Evolutionary conservation across 2,888 invertebrate genomes (phyloP).

Genomic region (Clanis bilineata): DNA sequence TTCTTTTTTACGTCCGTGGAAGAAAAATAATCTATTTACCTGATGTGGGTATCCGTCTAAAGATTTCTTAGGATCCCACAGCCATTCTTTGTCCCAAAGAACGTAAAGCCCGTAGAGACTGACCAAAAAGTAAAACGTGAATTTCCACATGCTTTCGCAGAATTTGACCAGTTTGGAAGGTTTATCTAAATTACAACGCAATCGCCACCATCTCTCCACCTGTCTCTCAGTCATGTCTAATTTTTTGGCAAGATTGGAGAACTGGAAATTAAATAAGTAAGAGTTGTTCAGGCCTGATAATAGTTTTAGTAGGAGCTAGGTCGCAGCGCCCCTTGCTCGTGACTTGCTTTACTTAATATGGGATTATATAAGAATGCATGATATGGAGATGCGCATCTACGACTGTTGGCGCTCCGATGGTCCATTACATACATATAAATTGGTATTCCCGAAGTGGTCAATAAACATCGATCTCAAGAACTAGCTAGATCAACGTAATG

Average conservation of each 20-base stretch:
- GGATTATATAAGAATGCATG: too few relatives aligned
- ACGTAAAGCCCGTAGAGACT: slow-evolving; percentile 90
- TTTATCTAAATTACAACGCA: slow-evolving; percentile 90
- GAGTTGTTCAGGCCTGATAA: too few relatives aligned
- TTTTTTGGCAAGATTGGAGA: slow-evolving; percentile 88
- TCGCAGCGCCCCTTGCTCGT: too few relatives aligned
- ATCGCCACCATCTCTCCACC: slow-evolving; percentile 94
- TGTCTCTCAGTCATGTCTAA: slow-evolving; percentile 92
- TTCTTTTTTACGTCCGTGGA: too few relatives aligned
- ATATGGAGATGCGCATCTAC: too few relatives aligned
- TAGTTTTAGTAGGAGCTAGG: too few relatives aligned
- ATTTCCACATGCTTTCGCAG: slow-evolving; percentile 95
- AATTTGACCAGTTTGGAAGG: slow-evolving; percentile 94
- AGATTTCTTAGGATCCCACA: slow-evolving; percentile 94
- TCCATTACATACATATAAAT: too few relatives aligned
- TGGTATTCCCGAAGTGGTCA: too few relatives aligned
- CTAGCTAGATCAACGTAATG: too few relatives aligned
- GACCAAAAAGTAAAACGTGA: slow-evolving; percentile 90
- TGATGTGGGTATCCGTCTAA: slow-evolving; percentile 90
- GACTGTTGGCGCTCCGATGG: too few relatives aligned
- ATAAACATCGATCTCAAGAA: too few relatives aligned
- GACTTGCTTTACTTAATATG: too few relatives aligned
- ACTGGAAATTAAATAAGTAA: slow-evolving; percentile 6
- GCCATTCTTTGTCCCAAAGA: slow-evolving; percentile 95
- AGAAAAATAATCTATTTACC: slow-evolving; percentile 67